These are phyloP conservation scores for Sebastes baramenuke DNA, from an alignment of 2,797 vertebrate species.

Conservation along the genomic window DNA sequence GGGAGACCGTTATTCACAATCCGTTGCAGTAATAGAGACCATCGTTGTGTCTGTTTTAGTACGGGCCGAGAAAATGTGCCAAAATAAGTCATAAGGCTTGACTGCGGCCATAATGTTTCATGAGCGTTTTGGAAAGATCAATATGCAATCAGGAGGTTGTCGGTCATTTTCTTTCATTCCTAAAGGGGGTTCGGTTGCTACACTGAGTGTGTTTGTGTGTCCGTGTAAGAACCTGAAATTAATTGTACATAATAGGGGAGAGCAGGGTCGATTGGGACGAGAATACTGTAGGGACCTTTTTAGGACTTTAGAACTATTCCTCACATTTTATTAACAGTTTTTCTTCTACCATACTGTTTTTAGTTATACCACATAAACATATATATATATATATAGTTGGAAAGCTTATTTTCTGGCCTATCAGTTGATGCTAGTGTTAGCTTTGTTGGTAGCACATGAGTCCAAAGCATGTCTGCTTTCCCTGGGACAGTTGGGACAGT, in stretches of 20 bases:
- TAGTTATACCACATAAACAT: too few species aligned
- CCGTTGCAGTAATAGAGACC: background rate
- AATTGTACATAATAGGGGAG: background rate
- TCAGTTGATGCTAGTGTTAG: too few species aligned
- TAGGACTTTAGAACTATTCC: too few species aligned
- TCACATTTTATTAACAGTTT: too few species aligned
- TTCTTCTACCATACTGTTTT: too few species aligned
- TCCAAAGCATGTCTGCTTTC: too few species aligned
- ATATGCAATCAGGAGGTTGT: slow-evolving; percentile 52
- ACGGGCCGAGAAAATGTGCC: background rate
- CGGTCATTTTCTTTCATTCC: slow-evolving; percentile 4
- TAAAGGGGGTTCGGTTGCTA: background rate
- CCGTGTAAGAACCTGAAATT: background rate
- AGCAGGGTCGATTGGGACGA: rapidly evolving
- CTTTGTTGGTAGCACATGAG: too few species aligned
- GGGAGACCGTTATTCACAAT: background rate
- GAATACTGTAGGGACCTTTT: too few species aligned
- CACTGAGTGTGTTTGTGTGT: background rate
- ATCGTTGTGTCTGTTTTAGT: background rate
- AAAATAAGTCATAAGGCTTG: background rate
- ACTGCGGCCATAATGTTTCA: background rate
- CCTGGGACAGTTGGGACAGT: too few species aligned
- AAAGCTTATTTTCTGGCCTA: too few species aligned
- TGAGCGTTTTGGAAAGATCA: slow-evolving; percentile 32
- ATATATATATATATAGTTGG: too few species aligned